Base-by-base conservation (phyloP, 1,140 invertebrate species). In the Anastatus disparis region DNA sequence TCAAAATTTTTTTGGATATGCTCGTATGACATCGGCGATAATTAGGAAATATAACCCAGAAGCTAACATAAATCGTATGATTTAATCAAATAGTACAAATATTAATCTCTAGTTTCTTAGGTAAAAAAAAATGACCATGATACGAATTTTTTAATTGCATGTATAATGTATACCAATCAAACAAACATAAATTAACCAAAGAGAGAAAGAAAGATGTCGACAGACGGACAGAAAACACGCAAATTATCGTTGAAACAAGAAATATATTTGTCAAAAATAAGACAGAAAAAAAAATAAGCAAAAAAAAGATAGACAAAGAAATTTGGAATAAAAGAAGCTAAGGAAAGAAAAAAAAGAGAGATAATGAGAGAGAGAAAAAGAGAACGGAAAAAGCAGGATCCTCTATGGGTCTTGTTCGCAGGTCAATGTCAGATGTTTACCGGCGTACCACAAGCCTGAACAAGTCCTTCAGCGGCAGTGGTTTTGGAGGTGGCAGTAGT, bases 401-500 rank as follows among this genome's bases (percentile, higher is more conserved):
- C 68, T 76, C 63, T 65, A 76, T 77, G 71, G 77, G 72, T 82
- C 29, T 82, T 79, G 65, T 85, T 84, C 82, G 72, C 83, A 86
- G 84, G 79, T 85, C 76, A n/a, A 7, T 31, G 26, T 74, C 76
- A 67, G 73, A 75, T 72, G 58, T 73, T 70, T 78, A 72, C 74
- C 77, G 67, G 24, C 77, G 74, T 6, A 75, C 72, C 29, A 22
- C 66, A 24, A 69, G 46, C 77, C 10, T 81, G 53, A 76, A 72
- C 72, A 80, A 77, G 68, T 80, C 80, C 13, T 73, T 77, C 69
- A 77, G 74, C 52, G 26, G 48, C 53, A 74, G 42, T 61, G 75
- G 55, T 22, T 65, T 73, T 22, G 77, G 70, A 26, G 74, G 53
- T 20, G 75, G 42, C 40, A 48, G 58, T 20, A 70, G 44, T n/a